Base-by-base conservation (phyloP, 2,888 invertebrate species). In the Endotricha flammealis region DNA sequence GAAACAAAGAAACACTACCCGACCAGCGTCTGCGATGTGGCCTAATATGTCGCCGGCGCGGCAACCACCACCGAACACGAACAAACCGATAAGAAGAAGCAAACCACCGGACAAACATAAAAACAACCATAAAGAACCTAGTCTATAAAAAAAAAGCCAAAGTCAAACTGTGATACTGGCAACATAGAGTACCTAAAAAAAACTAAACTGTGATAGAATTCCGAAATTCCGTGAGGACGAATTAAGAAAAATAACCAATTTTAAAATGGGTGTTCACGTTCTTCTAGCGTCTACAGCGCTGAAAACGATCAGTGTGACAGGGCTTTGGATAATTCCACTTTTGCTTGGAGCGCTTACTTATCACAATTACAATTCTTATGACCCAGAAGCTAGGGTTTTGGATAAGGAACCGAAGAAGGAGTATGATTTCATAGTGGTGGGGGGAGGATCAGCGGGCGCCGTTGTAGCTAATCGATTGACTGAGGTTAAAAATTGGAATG, bases 381-480 rank as follows among this genome's bases (percentile, higher is more conserved):
- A 95, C 62, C 95, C 95, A 0, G 95, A 95, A 72, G 91, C 93
- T 2, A 90, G 89, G 31, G 91, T 94, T 0, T 81, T 91, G 42
- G 91, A 95, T 57, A 91, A 89, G 44, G 89, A 91, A 41, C 90
- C 90, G 13, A 78, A 92, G 8, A 83, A 85, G n/a, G 94, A 94
- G 60, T 95, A 96, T 65, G 96, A 96, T 64, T 95, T 95, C 60
- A 87, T 96, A 13, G 89, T 95, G 1, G 88, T 96, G 3, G 96
- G 96, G 2, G 95, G 93, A 1, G 97, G 97, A 1, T 95, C 95
- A 0, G 96, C 96, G 0, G 96, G 96, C 0, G 95, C 96, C 0
- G 96, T 96, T 1, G 90, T 97, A 1, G 95, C 96, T 5, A 94
- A 89, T 62, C 88, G 96, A 10, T 76, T 95, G 29, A 92, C 92